These are phyloP conservation scores for Brachylomia viminalis DNA, from an alignment of 2,888 invertebrate species.

Conservation along the genomic window DNA sequence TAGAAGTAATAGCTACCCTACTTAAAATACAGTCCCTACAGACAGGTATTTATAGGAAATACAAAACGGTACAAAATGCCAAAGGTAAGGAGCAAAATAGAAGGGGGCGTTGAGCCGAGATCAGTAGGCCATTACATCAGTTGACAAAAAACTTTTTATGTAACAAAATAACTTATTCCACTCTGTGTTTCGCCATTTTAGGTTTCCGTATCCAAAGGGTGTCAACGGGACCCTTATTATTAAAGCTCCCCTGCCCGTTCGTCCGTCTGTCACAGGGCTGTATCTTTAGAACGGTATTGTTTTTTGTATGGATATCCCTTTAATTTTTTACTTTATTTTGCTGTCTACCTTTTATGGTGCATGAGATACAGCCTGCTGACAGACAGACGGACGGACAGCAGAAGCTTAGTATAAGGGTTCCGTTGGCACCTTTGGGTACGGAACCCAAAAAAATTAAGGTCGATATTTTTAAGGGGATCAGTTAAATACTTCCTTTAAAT, in stretches of 20 bases:
- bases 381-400: too few relatives aligned
- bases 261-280: neutral
- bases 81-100: constrained; percentile 43
- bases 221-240: neutral
- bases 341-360: too few relatives aligned
- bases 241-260: neutral
- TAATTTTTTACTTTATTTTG: too few relatives aligned
- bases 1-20: constrained; percentile 13
- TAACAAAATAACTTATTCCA: constrained; percentile 29
- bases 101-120: constrained; percentile 42
- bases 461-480: too few relatives aligned
- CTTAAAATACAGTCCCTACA: constrained; percentile 25
- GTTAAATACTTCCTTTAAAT: neutral
- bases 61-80: constrained; percentile 37
- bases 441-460: too few relatives aligned
- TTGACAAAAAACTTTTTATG: constrained; percentile 25
- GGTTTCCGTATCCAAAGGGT: neutral
- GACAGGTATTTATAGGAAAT: constrained; percentile 34
- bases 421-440: too few relatives aligned
- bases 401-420: too few relatives aligned
- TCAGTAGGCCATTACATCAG: constrained; percentile 28
- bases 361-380: too few relatives aligned
- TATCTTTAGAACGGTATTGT: neutral
- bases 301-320: too few relatives aligned
- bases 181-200: neutral